Percentiles rank a stretch among this genome's conserved stretches.
Evolutionary conservation across 1,140 invertebrate species (phyloP).

Genomic region (Cotesia chilonis): DNA sequence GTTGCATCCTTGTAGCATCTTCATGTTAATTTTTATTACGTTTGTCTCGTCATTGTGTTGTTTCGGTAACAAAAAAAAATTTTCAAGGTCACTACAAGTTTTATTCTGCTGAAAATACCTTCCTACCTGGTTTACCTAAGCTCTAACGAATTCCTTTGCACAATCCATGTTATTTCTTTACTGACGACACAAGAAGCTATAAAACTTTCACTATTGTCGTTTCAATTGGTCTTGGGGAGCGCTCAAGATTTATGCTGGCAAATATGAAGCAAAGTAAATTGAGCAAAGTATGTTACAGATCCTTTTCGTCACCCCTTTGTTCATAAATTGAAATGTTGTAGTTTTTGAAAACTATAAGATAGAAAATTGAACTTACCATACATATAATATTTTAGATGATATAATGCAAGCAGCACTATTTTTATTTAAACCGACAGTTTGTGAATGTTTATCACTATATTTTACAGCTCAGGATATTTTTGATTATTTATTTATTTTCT

Average conservation of each 20-base stretch:
- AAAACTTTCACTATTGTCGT: slow-evolving; percentile 48
- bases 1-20: slow-evolving; percentile 24
- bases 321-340: background rate
- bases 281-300: background rate
- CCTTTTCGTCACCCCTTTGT: slow-evolving; percentile 17
- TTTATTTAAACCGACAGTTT: too few species aligned
- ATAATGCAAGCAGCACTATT: too few species aligned
- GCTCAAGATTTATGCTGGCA: slow-evolving; percentile 6
- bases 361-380: slow-evolving; percentile 33
- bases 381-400: background rate
- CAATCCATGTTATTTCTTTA: background rate
- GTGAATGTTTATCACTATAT: too few species aligned
- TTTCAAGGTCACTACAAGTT: slow-evolving; percentile 29
- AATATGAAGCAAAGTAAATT: slow-evolving; percentile 6
- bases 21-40: slow-evolving; percentile 47
- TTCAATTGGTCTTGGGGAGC: slow-evolving; percentile 1
- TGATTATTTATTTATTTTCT: background rate
- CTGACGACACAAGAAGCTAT: slow-evolving; percentile 42
- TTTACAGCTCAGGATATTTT: background rate
- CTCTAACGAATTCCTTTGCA: background rate
- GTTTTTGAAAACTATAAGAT: slow-evolving; percentile 10
- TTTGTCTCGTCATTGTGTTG: slow-evolving; percentile 19
- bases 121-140: background rate
- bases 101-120: slow-evolving; percentile 16
- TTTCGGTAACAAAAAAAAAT: slow-evolving; percentile 16